phyloP scores from a whole-genome alignment of 2,888 invertebrate species.

The Hydrotaea cyrtoneurina region DNA sequence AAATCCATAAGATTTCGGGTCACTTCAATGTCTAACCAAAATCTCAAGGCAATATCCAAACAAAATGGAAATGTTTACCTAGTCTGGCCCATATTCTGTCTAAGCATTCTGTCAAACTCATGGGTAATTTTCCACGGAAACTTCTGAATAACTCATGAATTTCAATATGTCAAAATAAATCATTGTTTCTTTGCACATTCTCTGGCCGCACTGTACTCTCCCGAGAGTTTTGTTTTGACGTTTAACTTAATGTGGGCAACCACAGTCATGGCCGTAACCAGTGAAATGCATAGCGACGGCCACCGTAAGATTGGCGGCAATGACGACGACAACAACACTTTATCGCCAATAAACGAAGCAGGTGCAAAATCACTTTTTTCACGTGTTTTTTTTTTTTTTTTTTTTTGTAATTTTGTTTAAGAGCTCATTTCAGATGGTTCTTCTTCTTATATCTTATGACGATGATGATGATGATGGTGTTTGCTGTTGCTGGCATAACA shows the following conservation, averaged over 20 bases:
- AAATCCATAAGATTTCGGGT: too few relatives aligned
- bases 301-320: neutral
- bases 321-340: neutral
- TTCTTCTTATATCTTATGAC: too few relatives aligned
- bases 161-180: too few relatives aligned
- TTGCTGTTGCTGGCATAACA: neutral
- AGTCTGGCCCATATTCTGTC: too few relatives aligned
- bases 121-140: too few relatives aligned
- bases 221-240: neutral
- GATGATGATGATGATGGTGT: neutral
- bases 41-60: too few relatives aligned
- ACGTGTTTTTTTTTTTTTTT: neutral
- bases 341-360: conserved; percentile 33
- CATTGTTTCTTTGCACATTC: too few relatives aligned
- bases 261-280: neutral
- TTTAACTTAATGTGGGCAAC: neutral
- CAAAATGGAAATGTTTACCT: too few relatives aligned
- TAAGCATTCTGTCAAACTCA: too few relatives aligned
- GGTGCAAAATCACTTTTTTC: conserved; percentile 24
- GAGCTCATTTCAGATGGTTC: conserved; percentile 23
- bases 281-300: conserved; percentile 11
- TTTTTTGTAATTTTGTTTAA: neutral
- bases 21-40: too few relatives aligned
- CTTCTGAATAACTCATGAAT: too few relatives aligned
- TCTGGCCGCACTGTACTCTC: neutral